Percentiles rank a stretch among this genome's conserved stretches.
phyloP scores from a whole-genome alignment of 2,113 vertebrate genomes.

The Chinchilla lanigera region DNA sequence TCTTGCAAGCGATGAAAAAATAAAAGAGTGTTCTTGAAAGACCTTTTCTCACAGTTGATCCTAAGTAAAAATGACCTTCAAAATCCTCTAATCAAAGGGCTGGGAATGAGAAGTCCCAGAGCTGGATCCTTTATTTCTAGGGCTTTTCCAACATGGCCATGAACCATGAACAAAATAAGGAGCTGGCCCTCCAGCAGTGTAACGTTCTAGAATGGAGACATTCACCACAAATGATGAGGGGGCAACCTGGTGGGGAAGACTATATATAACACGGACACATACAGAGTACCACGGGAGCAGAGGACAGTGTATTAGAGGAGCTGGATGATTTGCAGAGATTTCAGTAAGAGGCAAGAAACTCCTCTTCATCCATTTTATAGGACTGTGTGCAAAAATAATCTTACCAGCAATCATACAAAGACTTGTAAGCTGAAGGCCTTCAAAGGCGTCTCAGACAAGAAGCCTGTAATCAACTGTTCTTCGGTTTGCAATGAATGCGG shows the following conservation, averaged over 20 bases:
- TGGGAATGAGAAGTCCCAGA: not conserved
- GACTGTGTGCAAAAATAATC: conserved; percentile 22
- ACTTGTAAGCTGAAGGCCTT: not conserved
- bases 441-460: conserved; percentile 28
- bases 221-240: not conserved
- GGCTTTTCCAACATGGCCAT: not conserved
- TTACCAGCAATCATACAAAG: not conserved
- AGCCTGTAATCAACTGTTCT: not conserved
- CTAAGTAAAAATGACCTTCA: conserved; percentile 23
- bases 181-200: not conserved
- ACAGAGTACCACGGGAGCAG: not conserved
- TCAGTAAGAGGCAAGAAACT: not conserved
- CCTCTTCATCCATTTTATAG: not conserved
- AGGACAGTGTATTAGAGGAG: not conserved
- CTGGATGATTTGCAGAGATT: not conserved
- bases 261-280: rapidly evolving
- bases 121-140: not conserved
- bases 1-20: not conserved
- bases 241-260: rapidly evolving
- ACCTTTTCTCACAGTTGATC: not conserved
- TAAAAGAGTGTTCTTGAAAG: not conserved
- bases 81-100: not conserved
- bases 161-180: not conserved
- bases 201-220: not conserved
- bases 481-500: not conserved